phyloP scores from a whole-genome alignment of 2,888 invertebrate genomes.

The Iphiclides podalirius region DNA sequence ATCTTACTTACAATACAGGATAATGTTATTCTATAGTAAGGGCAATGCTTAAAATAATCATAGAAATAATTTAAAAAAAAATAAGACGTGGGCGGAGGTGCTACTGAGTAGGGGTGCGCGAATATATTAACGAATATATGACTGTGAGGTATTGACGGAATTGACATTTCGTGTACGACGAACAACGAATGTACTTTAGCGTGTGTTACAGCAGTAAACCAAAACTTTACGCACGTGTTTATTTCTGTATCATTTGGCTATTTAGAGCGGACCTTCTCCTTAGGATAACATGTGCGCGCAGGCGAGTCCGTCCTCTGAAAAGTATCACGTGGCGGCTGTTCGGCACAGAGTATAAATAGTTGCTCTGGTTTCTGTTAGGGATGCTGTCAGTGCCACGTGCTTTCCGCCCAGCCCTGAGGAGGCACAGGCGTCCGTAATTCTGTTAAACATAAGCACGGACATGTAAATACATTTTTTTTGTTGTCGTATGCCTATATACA shows the following conservation, averaged over 20 bases:
- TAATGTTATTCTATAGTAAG: no score
- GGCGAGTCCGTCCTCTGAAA: slow-evolving; percentile 19
- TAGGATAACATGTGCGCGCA: slow-evolving; percentile 11
- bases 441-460: background rate
- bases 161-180: no score
- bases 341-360: slow-evolving; percentile 47
- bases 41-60: no score
- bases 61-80: no score
- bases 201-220: no score
- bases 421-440: slow-evolving; percentile 43
- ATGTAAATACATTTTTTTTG: background rate
- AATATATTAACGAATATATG: no score
- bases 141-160: no score
- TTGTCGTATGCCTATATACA: no score
- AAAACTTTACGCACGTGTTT: background rate
- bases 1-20: no score
- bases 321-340: slow-evolving; percentile 34
- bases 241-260: slow-evolving; percentile 5
- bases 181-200: no score
- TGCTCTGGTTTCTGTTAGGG: slow-evolving; percentile 53
- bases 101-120: no score
- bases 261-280: background rate
- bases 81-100: no score
- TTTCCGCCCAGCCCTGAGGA: slow-evolving; percentile 36
- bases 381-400: slow-evolving; percentile 35